phyloP scores from a whole-genome alignment of 2,113 vertebrate genomes.

The Hippocampus mohnikei region DNA sequence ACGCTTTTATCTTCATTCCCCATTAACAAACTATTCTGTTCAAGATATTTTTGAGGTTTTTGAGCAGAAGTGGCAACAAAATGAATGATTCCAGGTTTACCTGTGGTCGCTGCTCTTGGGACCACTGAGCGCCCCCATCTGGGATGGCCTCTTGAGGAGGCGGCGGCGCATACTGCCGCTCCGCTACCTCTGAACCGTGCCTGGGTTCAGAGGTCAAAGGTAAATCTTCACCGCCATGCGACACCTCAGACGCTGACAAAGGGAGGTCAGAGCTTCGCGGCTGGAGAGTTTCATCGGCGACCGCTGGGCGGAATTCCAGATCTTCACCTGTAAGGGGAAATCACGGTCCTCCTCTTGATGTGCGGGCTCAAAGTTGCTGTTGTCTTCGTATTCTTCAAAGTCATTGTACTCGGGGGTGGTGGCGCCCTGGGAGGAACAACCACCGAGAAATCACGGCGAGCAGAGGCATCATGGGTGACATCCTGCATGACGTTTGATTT shows the following conservation, averaged over 20 bases:
- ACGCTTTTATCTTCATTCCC: too few relatives aligned
- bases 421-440: conserved; percentile 21
- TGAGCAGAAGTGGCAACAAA: too few relatives aligned
- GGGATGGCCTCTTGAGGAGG: not conserved
- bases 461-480: not conserved
- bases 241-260: conserved; percentile 10
- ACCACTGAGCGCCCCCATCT: conserved; percentile 2
- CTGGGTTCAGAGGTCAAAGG: conserved; percentile 36
- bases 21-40: too few relatives aligned
- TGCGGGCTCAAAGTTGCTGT: conserved; percentile 55
- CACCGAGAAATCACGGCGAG: not conserved
- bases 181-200: conserved; percentile 9
- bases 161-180: conserved; percentile 28
- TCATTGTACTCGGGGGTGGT: conserved; percentile 54
- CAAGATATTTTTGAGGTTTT: too few relatives aligned
- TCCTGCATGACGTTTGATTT: not conserved
- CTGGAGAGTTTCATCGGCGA: conserved; percentile 13
- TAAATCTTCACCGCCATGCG: not conserved
- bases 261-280: conserved; percentile 18
- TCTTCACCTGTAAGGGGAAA: conserved; percentile 32
- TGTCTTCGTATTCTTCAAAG: conserved; percentile 54
- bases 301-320: conserved; percentile 48
- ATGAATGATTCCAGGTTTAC: conserved; percentile 15
- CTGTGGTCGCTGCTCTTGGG: conserved; percentile 43
- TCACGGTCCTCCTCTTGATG: conserved; percentile 59